These are phyloP conservation scores for Epinephelus awoara DNA, from an alignment of 2,797 vertebrate species.

Conservation along the genomic window DNA sequence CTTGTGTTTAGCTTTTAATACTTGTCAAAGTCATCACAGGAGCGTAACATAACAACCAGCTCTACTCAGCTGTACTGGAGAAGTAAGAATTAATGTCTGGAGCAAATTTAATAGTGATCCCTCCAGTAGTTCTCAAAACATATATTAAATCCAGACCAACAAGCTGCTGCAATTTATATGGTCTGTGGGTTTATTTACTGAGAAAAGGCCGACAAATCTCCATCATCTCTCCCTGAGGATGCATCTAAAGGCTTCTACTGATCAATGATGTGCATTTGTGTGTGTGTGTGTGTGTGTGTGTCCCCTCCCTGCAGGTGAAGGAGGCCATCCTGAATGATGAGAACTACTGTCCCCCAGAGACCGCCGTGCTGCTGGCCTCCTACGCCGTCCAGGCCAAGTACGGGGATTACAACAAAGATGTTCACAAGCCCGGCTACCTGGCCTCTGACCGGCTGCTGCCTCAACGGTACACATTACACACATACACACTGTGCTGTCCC, in stretches of 20 bases:
- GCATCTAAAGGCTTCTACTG: not conserved
- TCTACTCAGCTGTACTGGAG: not conserved
- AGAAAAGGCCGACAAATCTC: not conserved
- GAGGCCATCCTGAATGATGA: constrained; percentile 96
- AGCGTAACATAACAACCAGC: too few relatives aligned
- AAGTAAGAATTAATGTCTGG: not conserved
- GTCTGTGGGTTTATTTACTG: not conserved
- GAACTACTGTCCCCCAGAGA: constrained; percentile 96
- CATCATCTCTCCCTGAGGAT: not conserved
- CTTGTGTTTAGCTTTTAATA: too few relatives aligned
- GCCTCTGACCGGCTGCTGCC: constrained; percentile 93
- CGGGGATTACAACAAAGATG: constrained; percentile 91
- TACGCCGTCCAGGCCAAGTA: constrained; percentile 96
- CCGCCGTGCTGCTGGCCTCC: constrained; percentile 93
- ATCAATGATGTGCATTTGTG: not conserved
- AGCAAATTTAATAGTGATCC: not conserved
- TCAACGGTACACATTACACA: constrained; percentile 85
- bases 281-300: not conserved
- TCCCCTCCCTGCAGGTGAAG: constrained; percentile 83
- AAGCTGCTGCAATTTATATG: not conserved
- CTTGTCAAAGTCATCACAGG: too few relatives aligned
- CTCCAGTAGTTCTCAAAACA: not conserved
- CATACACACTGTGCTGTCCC: not conserved
- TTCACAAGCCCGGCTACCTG: constrained; percentile 92
- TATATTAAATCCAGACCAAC: not conserved